Percentiles rank a stretch among this genome's conserved stretches.
Evolutionary conservation across 2,888 invertebrate species (phyloP).

Genomic region (Thysanoteuthis rhombus): DNA sequence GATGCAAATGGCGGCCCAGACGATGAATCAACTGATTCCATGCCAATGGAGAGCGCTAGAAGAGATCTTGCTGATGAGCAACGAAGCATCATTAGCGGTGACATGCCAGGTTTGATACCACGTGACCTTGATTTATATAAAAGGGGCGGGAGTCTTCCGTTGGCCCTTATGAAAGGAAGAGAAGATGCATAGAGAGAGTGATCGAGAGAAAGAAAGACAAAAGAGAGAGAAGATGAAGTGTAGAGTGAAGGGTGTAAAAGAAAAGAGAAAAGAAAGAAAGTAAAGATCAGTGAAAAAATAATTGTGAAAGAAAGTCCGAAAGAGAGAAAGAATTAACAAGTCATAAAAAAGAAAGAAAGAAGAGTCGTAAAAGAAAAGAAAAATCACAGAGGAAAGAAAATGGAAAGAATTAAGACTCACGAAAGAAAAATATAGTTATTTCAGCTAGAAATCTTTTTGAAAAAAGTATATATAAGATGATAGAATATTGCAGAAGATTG

Average conservation of each 20-base stretch:
- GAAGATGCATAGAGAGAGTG: not conserved
- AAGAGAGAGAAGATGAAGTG: not conserved
- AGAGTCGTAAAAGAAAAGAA: not conserved
- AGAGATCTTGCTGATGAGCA: not conserved
- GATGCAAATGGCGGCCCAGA: not conserved
- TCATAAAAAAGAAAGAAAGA: not conserved
- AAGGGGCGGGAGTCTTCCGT: not conserved
- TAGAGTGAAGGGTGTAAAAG: not conserved
- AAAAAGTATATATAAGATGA: too few relatives aligned
- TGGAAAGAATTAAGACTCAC: too few relatives aligned
- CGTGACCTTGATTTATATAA: not conserved
- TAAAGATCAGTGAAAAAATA: not conserved
- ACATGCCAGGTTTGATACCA: constrained; percentile 30
- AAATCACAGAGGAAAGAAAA: not conserved
- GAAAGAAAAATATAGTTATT: too few relatives aligned
- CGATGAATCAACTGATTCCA: constrained; percentile 25
- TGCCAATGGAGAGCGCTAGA: not conserved
- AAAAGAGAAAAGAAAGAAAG: not conserved
- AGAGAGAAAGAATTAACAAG: not conserved
- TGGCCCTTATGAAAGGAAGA: not conserved
- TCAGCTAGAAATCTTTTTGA: too few relatives aligned
- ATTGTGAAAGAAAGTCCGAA: not conserved
- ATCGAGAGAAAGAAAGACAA: not conserved
- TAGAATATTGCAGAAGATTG: too few relatives aligned
- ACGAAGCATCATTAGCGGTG: constrained; percentile 23